Evolutionary conservation across 2,888 invertebrate genomes (phyloP), one percentile per base, ranked within the genome.

Genomic region (Callosobruchus maculatus): DNA sequence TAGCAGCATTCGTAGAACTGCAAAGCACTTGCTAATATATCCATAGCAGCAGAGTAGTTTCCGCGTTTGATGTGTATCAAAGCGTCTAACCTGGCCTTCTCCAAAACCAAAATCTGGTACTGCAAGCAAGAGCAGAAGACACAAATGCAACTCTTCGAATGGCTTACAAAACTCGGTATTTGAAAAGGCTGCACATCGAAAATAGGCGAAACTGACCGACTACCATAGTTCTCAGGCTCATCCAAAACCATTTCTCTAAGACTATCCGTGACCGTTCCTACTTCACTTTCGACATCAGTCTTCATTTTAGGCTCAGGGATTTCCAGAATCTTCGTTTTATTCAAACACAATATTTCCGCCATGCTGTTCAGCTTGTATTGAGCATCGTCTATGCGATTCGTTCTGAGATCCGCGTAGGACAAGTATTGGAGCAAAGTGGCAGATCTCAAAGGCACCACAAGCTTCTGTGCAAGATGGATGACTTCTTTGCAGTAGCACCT

Each of bases 341-440:
- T 72, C 30, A 83, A 69, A 71, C 79, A 78, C 67, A 85, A 79
- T 72, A 85, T 83, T 71, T 82, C 80, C 4, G 80, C 78, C 66
- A 84, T 76, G 22, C 82, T 82, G 21, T 80, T 79, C 22, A 85
- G 49, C 80, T 85, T 85, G 0, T 81, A 80, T 70, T 77, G 77
- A 74, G 84, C 85, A 76, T 85, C 83, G 66, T 84, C 81, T 67
- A 80, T 79, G 21, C 82, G 81, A 30, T 75, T 75, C 5, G 83
- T 81, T 18, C 78, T 74, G 7, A 85, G 72, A 77, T 86, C 86
- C 18, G 83, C 82, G 49, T 82, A 78, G 0, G 85, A 84, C 66
- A 85, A 76, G 31, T 83, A 80, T 2, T 79, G 72, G 67, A 86
- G 73, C 26, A 84, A 80, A 21, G 79, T 73, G 13, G 82, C 82